These are phyloP conservation scores for Artibeus jamaicensis DNA, from an alignment of 2,797 vertebrate genomes.

Conservation along the genomic window DNA sequence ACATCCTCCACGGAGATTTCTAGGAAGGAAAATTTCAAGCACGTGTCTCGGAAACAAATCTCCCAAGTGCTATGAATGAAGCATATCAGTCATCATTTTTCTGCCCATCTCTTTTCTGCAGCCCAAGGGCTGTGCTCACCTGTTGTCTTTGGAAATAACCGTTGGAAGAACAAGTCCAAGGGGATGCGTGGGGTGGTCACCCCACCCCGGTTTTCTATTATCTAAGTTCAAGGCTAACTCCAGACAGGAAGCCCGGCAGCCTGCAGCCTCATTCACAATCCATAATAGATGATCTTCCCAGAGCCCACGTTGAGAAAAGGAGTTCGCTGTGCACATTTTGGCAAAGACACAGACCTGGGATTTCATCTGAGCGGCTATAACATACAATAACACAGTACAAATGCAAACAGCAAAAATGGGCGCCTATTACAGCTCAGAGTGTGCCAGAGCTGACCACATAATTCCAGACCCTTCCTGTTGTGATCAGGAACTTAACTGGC, in stretches of 20 bases:
- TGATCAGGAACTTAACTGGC: conserved; percentile 24
- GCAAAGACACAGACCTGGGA: conserved; percentile 59
- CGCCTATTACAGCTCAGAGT: conserved; percentile 12
- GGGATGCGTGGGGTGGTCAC: neutral
- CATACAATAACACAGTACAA: conserved; percentile 66
- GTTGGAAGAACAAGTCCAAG: conserved; percentile 1
- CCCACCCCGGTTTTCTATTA: conserved; percentile 5
- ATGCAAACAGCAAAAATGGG: conserved; percentile 60
- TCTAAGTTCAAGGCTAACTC: neutral
- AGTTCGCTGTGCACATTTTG: conserved; percentile 48
- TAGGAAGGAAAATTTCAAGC: neutral
- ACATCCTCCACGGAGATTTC: neutral
- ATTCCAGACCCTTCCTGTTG: conserved; percentile 50
- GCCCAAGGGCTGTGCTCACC: neutral
- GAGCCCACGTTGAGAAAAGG: conserved; percentile 46
- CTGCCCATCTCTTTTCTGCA: neutral
- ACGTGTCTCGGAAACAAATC: conserved; percentile 12
- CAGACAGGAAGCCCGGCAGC: neutral
- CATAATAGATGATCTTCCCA: conserved; percentile 65
- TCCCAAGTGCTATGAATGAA: conserved; percentile 12
- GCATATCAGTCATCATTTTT: neutral
- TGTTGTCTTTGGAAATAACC: conserved; percentile 38
- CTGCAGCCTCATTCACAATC: conserved; percentile 46
- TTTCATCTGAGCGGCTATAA: conserved; percentile 39
- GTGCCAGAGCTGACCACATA: conserved; percentile 41